These are phyloP conservation scores for Noctuana brunneofusca DNA, from an alignment of 2,888 invertebrate genomes.

Conservation along the genomic window DNA sequence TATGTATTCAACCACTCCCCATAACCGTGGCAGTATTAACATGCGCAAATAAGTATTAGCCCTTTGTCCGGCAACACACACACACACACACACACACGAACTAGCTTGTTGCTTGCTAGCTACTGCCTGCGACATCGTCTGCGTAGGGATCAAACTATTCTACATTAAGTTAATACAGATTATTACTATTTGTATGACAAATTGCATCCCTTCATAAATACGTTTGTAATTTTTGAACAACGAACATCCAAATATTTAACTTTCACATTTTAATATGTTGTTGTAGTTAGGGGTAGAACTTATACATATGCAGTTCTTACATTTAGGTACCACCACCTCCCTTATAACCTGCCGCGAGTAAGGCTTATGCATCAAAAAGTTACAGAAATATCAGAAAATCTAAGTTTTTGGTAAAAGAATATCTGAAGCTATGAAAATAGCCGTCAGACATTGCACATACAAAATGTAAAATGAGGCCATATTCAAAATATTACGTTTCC, in stretches of 20 bases:
- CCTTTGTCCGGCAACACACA: background rate
- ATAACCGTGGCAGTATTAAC: background rate
- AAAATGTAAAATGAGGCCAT: background rate
- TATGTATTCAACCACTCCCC: slow-evolving; percentile 8
- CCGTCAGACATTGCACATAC: background rate
- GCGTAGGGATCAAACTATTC: background rate
- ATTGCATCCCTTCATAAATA: no score
- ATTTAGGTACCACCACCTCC: background rate
- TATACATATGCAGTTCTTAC: no score
- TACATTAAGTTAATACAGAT: background rate
- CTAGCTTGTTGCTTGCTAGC: background rate
- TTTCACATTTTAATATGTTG: no score
- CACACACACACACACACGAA: background rate
- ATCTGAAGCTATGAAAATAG: background rate
- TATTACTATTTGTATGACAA: background rate
- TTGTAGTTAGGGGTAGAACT: no score
- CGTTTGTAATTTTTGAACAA: no score
- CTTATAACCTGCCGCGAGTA: no score
- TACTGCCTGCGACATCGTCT: background rate
- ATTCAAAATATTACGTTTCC: background rate
- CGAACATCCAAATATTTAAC: no score
- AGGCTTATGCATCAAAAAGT: no score
- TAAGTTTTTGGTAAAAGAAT: no score
- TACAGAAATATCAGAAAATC: no score
- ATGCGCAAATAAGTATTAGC: slow-evolving; percentile 2